Conservation (phyloP, 92 coral and sea anemone species). For the Blastomussa wellsi region DNA sequence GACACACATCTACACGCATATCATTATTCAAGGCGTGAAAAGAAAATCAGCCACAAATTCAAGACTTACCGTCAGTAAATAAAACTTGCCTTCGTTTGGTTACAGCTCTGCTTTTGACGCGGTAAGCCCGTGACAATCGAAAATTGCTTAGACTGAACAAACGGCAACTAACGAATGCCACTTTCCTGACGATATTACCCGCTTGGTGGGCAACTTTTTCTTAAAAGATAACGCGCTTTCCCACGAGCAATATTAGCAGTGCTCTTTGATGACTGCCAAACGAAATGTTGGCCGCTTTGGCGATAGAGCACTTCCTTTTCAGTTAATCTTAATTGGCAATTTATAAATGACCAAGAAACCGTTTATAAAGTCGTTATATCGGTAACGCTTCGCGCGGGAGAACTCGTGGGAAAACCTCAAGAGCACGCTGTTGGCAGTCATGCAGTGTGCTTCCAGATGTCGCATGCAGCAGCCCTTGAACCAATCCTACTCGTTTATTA, state of each 20-base stretch:
- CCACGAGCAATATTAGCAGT: conserved; percentile 41
- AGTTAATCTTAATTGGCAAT: conserved; percentile 39
- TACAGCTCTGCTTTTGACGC: not conserved
- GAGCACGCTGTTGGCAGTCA: conserved; percentile 12
- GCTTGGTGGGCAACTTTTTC: conserved; percentile 4
- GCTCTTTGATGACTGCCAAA: conserved; percentile 23
- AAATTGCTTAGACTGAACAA: not conserved
- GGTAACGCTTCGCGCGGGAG: conserved; percentile 9
- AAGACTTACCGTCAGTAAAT: conserved; percentile 26
- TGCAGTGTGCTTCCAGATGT: not conserved
- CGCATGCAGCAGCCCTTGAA: not conserved
- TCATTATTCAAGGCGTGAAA: not conserved
- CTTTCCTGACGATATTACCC: not conserved
- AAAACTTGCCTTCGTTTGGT: not conserved
- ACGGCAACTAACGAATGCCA: not conserved
- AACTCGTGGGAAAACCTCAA: conserved; percentile 45
- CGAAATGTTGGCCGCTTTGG: conserved; percentile 19
- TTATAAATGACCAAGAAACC: not conserved
- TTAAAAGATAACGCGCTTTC: conserved; percentile 17
- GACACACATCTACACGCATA: not conserved
- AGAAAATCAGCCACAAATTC: not conserved
- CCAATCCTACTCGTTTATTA: not conserved
- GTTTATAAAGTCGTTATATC: conserved; percentile 24
- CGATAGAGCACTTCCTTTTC: not conserved
- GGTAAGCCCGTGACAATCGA: not conserved